Percentiles rank a stretch among this genome's conserved stretches.
phyloP scores from a whole-genome alignment of 2,113 vertebrate species.

The Echinops telfairi region DNA sequence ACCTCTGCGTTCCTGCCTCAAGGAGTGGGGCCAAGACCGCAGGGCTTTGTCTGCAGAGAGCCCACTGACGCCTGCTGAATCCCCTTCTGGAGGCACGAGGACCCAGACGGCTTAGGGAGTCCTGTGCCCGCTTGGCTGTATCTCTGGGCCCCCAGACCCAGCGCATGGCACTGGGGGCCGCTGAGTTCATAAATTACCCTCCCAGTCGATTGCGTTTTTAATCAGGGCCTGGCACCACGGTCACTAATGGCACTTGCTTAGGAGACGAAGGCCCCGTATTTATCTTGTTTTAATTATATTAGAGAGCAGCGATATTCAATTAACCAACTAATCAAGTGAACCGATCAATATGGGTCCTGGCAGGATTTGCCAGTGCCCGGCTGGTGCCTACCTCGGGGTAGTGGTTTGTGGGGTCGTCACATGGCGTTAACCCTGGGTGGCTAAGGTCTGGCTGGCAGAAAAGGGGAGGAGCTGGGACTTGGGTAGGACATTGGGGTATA shows the following conservation, averaged over 20 bases:
- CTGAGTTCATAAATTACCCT: conserved; percentile 80
- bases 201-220: conserved; percentile 77
- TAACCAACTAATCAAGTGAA: conserved; percentile 88
- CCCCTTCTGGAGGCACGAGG: background rate
- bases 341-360: conserved; percentile 85
- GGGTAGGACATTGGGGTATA: background rate
- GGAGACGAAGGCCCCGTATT: conserved; percentile 81
- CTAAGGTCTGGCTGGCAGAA: background rate
- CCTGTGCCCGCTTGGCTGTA: background rate
- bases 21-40: background rate
- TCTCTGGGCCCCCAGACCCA: background rate
- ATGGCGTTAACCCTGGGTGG: conserved; percentile 46
- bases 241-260: conserved; percentile 80
- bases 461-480: background rate
- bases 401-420: background rate
- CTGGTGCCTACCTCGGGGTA: conserved; percentile 24
- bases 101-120: background rate
- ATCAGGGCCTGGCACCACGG: conserved; percentile 79
- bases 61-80: background rate
- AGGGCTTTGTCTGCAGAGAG: background rate
- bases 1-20: background rate
- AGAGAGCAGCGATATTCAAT: conserved; percentile 86
- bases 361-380: conserved; percentile 60
- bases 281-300: conserved; percentile 87
- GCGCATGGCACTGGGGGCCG: conserved; percentile 52